Percentiles rank a stretch among this genome's conserved stretches.
Conservation (phyloP, 1,140 invertebrate species). For the Tyrophagus putrescentiae region DNA sequence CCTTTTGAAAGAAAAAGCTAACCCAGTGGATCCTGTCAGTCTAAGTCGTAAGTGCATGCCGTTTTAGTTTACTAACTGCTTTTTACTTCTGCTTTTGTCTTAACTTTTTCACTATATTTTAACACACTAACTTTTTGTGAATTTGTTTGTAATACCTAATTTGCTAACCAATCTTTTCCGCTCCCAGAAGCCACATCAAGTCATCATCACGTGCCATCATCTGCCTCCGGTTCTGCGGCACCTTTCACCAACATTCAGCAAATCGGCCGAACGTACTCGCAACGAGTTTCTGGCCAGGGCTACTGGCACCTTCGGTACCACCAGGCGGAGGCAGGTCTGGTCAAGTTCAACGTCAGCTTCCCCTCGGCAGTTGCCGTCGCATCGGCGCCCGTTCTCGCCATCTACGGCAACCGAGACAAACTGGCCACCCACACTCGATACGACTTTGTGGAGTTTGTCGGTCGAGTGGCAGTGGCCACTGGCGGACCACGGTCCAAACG, state of each 20-base stretch:
- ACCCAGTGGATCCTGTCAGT: neutral
- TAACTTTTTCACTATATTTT: neutral
- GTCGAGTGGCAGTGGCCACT: slow-evolving; percentile 27
- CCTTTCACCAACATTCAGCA: slow-evolving; percentile 35
- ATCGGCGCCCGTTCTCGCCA: slow-evolving; percentile 76
- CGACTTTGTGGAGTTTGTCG: slow-evolving; percentile 63
- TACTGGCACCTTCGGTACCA: slow-evolving; percentile 81
- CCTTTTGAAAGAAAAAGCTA: neutral
- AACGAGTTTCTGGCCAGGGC: slow-evolving; percentile 64
- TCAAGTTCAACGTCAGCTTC: slow-evolving; percentile 71
- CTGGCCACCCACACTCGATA: slow-evolving; percentile 86
- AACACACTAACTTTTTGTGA: neutral
- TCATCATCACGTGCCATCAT: slow-evolving; percentile 15
- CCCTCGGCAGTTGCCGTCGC: slow-evolving; percentile 66
- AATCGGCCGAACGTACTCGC: slow-evolving; percentile 59
- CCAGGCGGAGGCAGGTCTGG: slow-evolving; percentile 70
- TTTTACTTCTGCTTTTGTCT: neutral
- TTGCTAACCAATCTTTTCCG: neutral
- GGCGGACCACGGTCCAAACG: slow-evolving; percentile 2
- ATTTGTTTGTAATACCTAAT: too few species aligned
- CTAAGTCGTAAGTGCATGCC: neutral
- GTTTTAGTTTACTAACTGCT: neutral
- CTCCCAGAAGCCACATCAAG: neutral
- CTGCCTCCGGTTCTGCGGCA: neutral
- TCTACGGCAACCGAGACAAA: slow-evolving; percentile 69